Evolutionary conservation across 2,888 invertebrate species (phyloP).

Genomic region (Drosophila cracens): DNA sequence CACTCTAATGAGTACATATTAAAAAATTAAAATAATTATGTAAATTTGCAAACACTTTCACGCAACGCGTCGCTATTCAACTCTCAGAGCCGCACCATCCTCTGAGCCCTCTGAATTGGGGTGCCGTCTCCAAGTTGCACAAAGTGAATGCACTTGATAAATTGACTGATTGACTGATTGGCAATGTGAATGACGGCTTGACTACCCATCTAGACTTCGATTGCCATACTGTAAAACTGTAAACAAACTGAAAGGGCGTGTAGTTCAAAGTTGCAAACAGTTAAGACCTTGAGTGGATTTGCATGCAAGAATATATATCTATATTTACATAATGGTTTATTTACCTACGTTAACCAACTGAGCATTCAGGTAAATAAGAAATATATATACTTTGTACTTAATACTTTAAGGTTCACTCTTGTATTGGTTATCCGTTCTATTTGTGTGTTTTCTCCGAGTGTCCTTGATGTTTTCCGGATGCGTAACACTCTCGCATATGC

Average conservation of each 20-base stretch:
- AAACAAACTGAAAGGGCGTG: conserved; percentile 24
- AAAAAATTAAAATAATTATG: conserved; percentile 76
- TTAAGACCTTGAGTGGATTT: conserved; percentile 44
- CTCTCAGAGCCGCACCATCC: conserved; percentile 11
- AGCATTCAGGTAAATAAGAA: conserved; percentile 25
- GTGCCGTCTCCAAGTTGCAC: conserved; percentile 3
- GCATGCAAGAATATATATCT: conserved; percentile 2
- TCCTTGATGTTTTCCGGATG: conserved; percentile 74
- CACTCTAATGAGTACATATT: conserved; percentile 73
- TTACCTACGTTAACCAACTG: conserved; percentile 18
- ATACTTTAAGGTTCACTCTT: conserved; percentile 17
- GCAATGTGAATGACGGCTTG: conserved; percentile 5
- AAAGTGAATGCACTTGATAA: conserved; percentile 42
- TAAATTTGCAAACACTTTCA: conserved; percentile 67
- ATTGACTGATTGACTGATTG: conserved; percentile 17
- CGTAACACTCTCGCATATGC: conserved; percentile 63
- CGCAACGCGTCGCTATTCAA: conserved; percentile 46
- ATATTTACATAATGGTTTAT: neutral
- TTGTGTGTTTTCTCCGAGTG: conserved; percentile 24
- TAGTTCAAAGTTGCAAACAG: conserved; percentile 15
- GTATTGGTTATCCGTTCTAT: conserved; percentile 11
- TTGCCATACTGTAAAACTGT: conserved; percentile 15
- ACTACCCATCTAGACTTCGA: conserved; percentile 11
- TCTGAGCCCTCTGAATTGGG: conserved; percentile 15
- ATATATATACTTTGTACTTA: conserved; percentile 15